phyloP scores from a whole-genome alignment of 2,888 invertebrate species.

The Xanthorhoe designata region DNA sequence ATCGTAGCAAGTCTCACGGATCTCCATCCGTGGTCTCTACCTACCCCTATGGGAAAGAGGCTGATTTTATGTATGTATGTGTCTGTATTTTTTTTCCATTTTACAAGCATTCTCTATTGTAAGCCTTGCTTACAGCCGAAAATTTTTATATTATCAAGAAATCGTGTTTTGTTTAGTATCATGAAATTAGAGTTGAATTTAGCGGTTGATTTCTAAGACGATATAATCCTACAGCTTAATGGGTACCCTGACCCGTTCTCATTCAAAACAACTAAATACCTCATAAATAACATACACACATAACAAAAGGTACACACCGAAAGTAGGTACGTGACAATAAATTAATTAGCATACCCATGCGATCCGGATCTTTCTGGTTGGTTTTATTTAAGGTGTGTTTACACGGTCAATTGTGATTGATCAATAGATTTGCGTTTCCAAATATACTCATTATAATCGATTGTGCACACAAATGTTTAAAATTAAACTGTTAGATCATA shows the following conservation, averaged over 20 bases:
- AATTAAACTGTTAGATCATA: too few species aligned
- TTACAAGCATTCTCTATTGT: too few species aligned
- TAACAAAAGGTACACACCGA: constrained; percentile 50
- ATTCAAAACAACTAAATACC: constrained; percentile 38
- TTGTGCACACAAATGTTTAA: too few species aligned
- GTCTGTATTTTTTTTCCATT: too few species aligned
- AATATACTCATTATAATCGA: background rate
- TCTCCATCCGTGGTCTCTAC: too few species aligned
- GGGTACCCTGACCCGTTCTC: constrained; percentile 36
- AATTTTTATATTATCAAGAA: too few species aligned
- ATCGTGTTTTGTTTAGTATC: too few species aligned
- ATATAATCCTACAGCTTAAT: constrained; percentile 20
- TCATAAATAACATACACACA: constrained; percentile 57
- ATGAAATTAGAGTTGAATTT: background rate
- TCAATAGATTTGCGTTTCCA: background rate
- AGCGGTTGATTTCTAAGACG: background rate
- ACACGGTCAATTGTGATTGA: constrained; percentile 29
- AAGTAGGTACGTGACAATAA: constrained; percentile 63
- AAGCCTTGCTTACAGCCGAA: too few species aligned
- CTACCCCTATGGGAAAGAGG: too few species aligned
- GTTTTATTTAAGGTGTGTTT: background rate
- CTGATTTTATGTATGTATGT: too few species aligned
- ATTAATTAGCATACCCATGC: constrained; percentile 69
- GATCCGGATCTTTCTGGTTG: constrained; percentile 50
- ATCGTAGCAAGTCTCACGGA: too few species aligned